These are phyloP conservation scores for Chascanopsetta lugubris DNA, from an alignment of 2,113 vertebrate genomes.

Conservation along the genomic window DNA sequence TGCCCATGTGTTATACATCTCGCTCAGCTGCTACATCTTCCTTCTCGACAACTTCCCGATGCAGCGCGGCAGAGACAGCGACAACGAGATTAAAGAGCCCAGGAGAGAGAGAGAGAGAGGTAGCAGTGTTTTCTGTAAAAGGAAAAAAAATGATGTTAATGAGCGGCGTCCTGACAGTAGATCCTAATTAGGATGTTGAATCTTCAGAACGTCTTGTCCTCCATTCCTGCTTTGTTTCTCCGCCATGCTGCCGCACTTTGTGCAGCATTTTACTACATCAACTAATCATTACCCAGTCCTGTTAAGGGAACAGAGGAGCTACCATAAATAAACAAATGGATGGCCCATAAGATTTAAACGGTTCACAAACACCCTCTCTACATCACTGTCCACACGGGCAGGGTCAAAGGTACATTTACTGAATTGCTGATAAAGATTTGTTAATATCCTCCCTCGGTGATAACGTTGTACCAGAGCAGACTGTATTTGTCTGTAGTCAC, in stretches of 20 bases:
- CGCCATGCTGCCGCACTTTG: constrained; percentile 5
- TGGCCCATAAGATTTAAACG: not conserved
- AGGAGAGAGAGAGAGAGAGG: constrained; percentile 20
- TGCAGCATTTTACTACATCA: constrained; percentile 21
- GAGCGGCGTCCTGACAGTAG: constrained; percentile 25
- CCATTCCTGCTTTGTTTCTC: constrained; percentile 1
- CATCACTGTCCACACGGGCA: not conserved
- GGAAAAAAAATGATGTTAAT: constrained; percentile 38
- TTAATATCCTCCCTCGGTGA: not conserved
- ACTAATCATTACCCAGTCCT: constrained; percentile 14
- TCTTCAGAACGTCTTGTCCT: constrained; percentile 1
- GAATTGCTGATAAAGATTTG: not conserved
- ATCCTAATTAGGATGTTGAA: constrained; percentile 53
- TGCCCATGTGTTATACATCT: constrained; percentile 27
- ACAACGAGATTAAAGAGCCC: constrained; percentile 40
- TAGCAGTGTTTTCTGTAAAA: constrained; percentile 31
- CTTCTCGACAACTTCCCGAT: constrained; percentile 21
- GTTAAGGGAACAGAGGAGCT: not conserved
- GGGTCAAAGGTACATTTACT: not conserved
- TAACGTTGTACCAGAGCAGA: not conserved
- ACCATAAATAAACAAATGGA: constrained; percentile 1
- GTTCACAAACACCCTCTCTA: not conserved
- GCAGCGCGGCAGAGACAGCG: constrained; percentile 25
- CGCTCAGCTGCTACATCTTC: constrained; percentile 45
- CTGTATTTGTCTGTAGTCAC: not conserved